Base-by-base conservation (phyloP, 2,113 vertebrate genomes). In the Oenanthe melanoleuca region DNA sequence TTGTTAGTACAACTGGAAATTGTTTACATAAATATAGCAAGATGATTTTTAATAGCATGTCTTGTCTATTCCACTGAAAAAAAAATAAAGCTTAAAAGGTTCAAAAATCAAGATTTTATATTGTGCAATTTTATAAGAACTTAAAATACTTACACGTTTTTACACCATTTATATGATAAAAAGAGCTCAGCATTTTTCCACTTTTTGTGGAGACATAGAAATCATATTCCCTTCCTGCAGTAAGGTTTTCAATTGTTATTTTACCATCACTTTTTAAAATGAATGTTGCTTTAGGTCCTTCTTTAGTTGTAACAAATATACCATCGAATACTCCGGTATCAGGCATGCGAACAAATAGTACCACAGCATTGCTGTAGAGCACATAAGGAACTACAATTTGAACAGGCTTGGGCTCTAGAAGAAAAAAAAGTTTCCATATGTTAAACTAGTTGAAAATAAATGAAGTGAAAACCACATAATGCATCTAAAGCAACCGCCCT, bases 141-240 rank as follows among this genome's bases (percentile, higher is more conserved):
- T 37, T 77, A 72, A 84, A 95, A 91, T 93, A 97, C 98, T 98
- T 94, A 98, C 98, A 98, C 80, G 98, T 99, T 98, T 96, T 98
- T 82, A 99, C 84, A 65, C 91, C 86, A 45, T 72, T 83, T 47
- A 98, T 56, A 66, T n/a, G 64, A 94, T 97, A 98, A 26, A 80
- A 89, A 14, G 97, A 97, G 82, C 98, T 99, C 67, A 96, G 93
- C 94, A 97, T 97, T 55, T 95, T 93, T 53, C 92, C 89, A 91
- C 98, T 99, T 84, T 97, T 98, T 84, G 97, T 97, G 53, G 92
- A 98, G 67, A 99, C 78, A 20, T 47, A 91, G 61, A 99, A 98
- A 83, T 98, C 92, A 86, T 98, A 98, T 78, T 97, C 95, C 56
- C 94, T 98, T 80, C 98, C 98, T 37, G 98, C 97, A 59, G 71